A percentile compares a stretch with the other conserved stretches of the same genome.
Conservation (phyloP, 1,140 invertebrate species). For the Microplitis mediator region DNA sequence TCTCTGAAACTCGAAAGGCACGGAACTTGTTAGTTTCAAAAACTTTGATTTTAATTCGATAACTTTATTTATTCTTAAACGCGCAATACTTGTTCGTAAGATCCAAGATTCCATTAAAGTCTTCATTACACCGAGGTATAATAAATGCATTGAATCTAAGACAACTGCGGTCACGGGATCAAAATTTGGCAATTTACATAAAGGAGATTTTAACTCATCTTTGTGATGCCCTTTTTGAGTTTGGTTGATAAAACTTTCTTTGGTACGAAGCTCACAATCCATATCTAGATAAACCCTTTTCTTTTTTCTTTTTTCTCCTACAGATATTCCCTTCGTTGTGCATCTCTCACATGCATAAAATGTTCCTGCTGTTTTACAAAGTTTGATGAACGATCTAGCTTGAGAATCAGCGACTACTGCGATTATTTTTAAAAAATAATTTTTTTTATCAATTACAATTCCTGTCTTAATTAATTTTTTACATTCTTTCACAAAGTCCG, state of each 20-base stretch:
- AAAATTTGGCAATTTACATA: slow-evolving; percentile 23
- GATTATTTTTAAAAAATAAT: slow-evolving; percentile 25
- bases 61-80: neutral
- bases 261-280: slow-evolving; percentile 28
- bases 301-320: slow-evolving; percentile 7
- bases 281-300: slow-evolving; percentile 33
- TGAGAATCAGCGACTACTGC: slow-evolving; percentile 24
- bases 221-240: slow-evolving; percentile 29
- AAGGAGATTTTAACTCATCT: slow-evolving; percentile 12
- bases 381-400: slow-evolving; percentile 30
- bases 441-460: slow-evolving; percentile 1
- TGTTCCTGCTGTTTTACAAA: slow-evolving; percentile 23
- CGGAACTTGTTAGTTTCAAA: neutral
- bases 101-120: slow-evolving; percentile 12
- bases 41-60: neutral
- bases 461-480: slow-evolving; percentile 20
- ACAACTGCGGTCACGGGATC: neutral
- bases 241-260: slow-evolving; percentile 24
- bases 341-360: slow-evolving; percentile 35
- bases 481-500: slow-evolving; percentile 30
- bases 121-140: slow-evolving; percentile 18
- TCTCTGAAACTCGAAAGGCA: slow-evolving; percentile 19
- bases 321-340: slow-evolving; percentile 21
- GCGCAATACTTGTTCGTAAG: neutral
- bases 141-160: slow-evolving; percentile 25